A percentile compares a stretch with the other conserved stretches of the same genome.
Conservation (phyloP, 1,140 invertebrate species). For the Sitobion miscanthi region DNA sequence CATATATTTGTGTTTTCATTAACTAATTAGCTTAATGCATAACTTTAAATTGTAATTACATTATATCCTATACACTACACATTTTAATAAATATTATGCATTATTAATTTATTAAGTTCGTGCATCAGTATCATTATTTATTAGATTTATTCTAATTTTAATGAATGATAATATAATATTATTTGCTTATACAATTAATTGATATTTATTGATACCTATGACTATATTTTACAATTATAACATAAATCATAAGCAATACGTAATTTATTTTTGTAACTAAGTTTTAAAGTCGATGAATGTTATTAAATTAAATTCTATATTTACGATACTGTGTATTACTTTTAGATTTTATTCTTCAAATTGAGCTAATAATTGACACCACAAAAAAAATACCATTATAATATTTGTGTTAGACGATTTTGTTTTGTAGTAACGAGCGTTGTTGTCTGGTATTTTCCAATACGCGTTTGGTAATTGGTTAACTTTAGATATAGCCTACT, state of each 20-base stretch:
- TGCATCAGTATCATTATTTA: neutral
- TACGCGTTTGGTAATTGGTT: conserved; percentile 20
- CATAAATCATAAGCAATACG: neutral
- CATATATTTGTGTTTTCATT: neutral
- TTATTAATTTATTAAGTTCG: neutral
- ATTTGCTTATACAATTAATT: neutral
- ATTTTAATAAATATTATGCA: neutral
- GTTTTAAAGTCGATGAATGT: neutral
- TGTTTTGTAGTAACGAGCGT: neutral
- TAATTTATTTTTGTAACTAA: neutral
- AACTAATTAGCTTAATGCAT: neutral
- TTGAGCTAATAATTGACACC: neutral
- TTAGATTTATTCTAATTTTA: neutral
- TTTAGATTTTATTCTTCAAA: neutral
- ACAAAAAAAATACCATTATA: neutral
- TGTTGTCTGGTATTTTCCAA: neutral
- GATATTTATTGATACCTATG: neutral
- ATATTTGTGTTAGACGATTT: neutral
- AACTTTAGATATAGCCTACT: neutral
- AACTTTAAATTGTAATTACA: neutral
- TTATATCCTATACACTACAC: neutral
- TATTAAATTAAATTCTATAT: neutral
- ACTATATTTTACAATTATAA: neutral
- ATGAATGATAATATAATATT: neutral
- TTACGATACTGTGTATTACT: neutral